Conservation (phyloP, 2,797 vertebrate species). For the Heliangelus exortis region DNA sequence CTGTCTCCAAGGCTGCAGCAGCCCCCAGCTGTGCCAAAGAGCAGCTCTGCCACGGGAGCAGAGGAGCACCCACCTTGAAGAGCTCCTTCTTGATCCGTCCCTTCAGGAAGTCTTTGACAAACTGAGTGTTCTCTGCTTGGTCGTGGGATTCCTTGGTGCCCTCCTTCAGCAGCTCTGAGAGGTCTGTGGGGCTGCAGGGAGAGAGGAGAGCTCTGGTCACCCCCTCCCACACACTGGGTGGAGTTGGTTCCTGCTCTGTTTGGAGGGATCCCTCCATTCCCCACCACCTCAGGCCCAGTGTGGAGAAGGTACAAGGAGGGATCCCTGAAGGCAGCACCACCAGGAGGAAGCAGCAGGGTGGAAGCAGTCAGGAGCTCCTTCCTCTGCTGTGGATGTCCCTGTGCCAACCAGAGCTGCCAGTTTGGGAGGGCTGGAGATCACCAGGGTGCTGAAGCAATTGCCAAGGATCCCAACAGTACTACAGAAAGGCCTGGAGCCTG, state of each 20-base stretch:
- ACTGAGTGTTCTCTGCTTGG: conserved; percentile 92
- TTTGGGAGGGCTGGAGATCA: neutral
- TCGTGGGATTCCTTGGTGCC: conserved; percentile 95
- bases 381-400: accelerated
- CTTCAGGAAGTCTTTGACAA: conserved; percentile 95
- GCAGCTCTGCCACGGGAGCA: too few species aligned
- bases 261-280: neutral
- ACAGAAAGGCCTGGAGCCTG: neutral
- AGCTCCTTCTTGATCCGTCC: conserved; percentile 91
- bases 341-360: neutral
- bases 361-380: neutral
- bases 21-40: neutral
- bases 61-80: conserved; percentile 86
- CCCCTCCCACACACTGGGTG: accelerated
- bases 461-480: neutral
- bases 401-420: neutral
- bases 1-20: neutral
- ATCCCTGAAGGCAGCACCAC: neutral
- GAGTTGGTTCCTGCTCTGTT: neutral
- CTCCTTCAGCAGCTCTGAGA: conserved; percentile 93
- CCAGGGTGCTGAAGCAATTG: neutral
- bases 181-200: conserved; percentile 84
- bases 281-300: neutral
- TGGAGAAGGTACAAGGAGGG: neutral
- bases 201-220: neutral